A percentile compares a stretch with the other conserved stretches of the same genome.
Evolutionary conservation across 1,140 invertebrate species (phyloP).

Genomic region (Drosophila lini): DNA sequence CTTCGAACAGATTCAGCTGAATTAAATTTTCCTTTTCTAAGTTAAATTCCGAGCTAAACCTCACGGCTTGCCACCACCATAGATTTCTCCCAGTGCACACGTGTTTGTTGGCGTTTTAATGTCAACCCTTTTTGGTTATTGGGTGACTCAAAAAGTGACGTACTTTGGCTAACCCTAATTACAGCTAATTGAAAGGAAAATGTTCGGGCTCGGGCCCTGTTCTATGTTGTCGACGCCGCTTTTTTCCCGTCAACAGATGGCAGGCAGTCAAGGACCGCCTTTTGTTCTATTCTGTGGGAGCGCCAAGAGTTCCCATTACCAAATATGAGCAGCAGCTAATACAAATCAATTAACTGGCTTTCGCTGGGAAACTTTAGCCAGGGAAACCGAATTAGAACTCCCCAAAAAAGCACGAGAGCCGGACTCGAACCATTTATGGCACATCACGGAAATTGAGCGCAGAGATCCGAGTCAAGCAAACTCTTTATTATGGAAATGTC

Average conservation of each 20-base stretch:
- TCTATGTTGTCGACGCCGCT: constrained; percentile 10
- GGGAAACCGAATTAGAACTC: constrained; percentile 21
- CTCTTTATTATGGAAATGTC: constrained; percentile 30
- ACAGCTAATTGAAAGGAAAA: constrained; percentile 14
- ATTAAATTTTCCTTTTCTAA: background rate
- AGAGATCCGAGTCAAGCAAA: constrained; percentile 5
- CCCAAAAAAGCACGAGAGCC: constrained; percentile 2
- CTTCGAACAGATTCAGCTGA: background rate
- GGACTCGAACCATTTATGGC: constrained; percentile 43
- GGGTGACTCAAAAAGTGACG: constrained; percentile 10
- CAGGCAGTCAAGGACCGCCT: constrained; percentile 15
- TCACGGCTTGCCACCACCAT: background rate
- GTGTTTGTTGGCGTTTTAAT: constrained; percentile 27
- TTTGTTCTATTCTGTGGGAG: constrained; percentile 27
- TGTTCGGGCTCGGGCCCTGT: background rate
- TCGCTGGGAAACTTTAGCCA: constrained; percentile 41
- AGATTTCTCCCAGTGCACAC: constrained; percentile 3
- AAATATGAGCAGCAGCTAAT: constrained; percentile 44
- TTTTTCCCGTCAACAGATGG: constrained; percentile 17
- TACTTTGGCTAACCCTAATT: constrained; percentile 25
- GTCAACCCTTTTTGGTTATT: constrained; percentile 47
- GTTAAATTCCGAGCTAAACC: background rate
- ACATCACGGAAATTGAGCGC: constrained; percentile 52
- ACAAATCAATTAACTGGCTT: constrained; percentile 59
- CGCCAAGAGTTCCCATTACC: constrained; percentile 29